These are phyloP conservation scores for Andrena flavipes DNA, from an alignment of 2,888 invertebrate genomes.

Conservation along the genomic window DNA sequence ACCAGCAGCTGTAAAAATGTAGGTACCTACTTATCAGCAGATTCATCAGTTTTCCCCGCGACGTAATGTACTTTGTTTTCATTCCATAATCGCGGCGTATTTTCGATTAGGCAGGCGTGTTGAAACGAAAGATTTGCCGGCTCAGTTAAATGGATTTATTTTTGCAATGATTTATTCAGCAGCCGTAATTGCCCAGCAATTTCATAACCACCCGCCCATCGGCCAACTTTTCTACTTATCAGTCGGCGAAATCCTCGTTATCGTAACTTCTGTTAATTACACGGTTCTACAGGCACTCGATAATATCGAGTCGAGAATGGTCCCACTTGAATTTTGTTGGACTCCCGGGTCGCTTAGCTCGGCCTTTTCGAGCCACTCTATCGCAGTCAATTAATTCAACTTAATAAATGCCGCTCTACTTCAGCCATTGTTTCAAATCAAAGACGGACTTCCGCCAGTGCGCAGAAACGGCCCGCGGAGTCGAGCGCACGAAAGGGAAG, in stretches of 20 bases:
- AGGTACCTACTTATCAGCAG: not conserved
- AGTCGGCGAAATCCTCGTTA: slow-evolving; percentile 37
- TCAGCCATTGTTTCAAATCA: slow-evolving; percentile 17
- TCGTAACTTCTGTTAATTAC: slow-evolving; percentile 53
- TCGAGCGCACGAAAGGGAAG: slow-evolving; percentile 12
- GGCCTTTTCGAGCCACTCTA: slow-evolving; percentile 20
- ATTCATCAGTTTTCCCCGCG: not conserved
- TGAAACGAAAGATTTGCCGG: not conserved
- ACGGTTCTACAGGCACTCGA: slow-evolving; percentile 37
- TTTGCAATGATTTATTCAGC: slow-evolving; percentile 22
- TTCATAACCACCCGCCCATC: slow-evolving; percentile 16
- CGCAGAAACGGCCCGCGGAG: slow-evolving; percentile 1
- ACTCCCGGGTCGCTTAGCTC: not conserved
- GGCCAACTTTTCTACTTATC: slow-evolving; percentile 47
- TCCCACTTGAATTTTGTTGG: slow-evolving; percentile 47
- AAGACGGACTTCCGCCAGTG: slow-evolving; percentile 11
- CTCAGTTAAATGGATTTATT: slow-evolving; percentile 23
- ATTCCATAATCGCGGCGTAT: not conserved
- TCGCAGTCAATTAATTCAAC: slow-evolving; percentile 46
- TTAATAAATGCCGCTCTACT: slow-evolving; percentile 26
- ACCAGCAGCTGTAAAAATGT: not conserved
- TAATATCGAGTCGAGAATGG: slow-evolving; percentile 49
- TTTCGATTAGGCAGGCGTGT: not conserved
- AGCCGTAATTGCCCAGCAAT: slow-evolving; percentile 18
- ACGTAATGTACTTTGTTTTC: not conserved